Base-by-base conservation (phyloP, 2,113 vertebrate species). In the Alaudala cheleensis region DNA sequence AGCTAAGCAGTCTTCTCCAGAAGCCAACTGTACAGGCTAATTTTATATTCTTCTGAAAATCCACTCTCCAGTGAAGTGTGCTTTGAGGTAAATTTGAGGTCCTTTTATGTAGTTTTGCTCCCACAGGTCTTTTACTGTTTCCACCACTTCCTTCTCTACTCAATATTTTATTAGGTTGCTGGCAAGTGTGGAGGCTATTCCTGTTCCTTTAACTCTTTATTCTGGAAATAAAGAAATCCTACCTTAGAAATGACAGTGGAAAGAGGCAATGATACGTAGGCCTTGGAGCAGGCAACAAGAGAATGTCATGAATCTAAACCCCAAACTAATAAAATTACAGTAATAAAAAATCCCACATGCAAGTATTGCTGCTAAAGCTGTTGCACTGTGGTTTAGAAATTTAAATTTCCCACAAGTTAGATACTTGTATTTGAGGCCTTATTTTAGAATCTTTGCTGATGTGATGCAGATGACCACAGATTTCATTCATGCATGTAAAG, bases 41-140 rank as follows among this genome's bases (percentile, higher is more conserved):
- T 94, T 95, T 96, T 89, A 78, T 72, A 95, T 93, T 95, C 86
- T 86, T 86, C 96, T 86, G 60, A 91, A 96, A 96, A 95, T 73
- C 37, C 69, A 88, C 72, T 88, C 60, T 65, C 67, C 40, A 78
- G 26, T 70, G 77, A 86, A 93, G 49, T 53, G 28, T 79, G 31
- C 56, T 95, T 92, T 91, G 69, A 94, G 77, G 66, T 83, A 93
- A 90, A 90, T 94, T 94, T 86, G 62, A 94, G 50, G 49, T 81
- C n/a, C 15, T 95, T 94, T 92, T 84, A 88, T 67, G 49, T 37
- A 74, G 64, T 88, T 93, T 94, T 86, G 61, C 40, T 94, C 81
- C 70, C 81, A 67, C 65, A 86, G 65, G 72, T 93, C 57, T 91
- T 86, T 71, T 28, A 67, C 53, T 51, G 12, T 85, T 88, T 88